A percentile compares a stretch with the other conserved stretches of the same genome.
These are phyloP conservation scores for Mastomys coucha DNA, from an alignment of 2,113 vertebrate species.

Conservation along the genomic window DNA sequence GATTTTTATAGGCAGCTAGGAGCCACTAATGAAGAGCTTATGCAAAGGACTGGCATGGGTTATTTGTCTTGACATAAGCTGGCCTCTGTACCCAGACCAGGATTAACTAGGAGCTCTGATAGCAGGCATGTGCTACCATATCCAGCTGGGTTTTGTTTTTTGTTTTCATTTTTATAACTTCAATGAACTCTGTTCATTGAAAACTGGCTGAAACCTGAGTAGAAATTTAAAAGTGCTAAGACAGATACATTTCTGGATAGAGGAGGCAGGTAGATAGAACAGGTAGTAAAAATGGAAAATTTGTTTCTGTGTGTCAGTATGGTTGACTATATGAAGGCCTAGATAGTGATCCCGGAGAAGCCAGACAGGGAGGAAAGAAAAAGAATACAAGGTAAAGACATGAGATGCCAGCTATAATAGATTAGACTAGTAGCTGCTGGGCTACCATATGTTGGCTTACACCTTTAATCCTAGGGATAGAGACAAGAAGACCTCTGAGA, in stretches of 20 bases:
- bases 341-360: neutral
- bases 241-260: neutral
- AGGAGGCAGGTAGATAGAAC: neutral
- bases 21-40: neutral
- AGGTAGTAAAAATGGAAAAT: neutral
- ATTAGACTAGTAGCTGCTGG: neutral
- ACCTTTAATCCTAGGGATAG: neutral
- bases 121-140: neutral
- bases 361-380: neutral
- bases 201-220: neutral
- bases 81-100: neutral
- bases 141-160: neutral
- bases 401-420: neutral
- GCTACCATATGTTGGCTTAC: neutral
- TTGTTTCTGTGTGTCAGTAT: neutral
- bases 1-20: neutral
- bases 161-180: neutral
- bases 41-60: neutral
- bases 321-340: neutral
- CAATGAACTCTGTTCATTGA: neutral
- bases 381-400: neutral
- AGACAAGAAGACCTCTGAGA: neutral
- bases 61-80: neutral
- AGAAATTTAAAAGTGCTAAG: neutral
- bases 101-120: neutral